Evolutionary conservation across 2,888 invertebrate species (phyloP).

Genomic region (Ecliptopera silaceata): DNA sequence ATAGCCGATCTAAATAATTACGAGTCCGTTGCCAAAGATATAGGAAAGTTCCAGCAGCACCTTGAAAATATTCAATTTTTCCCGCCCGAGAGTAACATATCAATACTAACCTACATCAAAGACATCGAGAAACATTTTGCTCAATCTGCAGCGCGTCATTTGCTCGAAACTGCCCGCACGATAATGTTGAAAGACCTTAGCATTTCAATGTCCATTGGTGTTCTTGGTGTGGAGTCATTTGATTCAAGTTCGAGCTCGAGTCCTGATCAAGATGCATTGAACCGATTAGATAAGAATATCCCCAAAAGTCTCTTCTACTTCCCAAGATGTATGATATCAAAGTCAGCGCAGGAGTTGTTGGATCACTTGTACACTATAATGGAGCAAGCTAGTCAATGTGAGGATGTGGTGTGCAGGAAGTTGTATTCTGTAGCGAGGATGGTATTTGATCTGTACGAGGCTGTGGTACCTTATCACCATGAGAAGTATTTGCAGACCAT

Average conservation of each 20-base stretch:
- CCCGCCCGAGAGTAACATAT: conserved; percentile 70
- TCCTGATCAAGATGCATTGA: conserved; percentile 61
- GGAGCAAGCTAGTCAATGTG: conserved; percentile 85
- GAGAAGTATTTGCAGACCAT: conserved; percentile 90
- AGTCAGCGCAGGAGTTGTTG: conserved; percentile 85
- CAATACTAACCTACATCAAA: conserved; percentile 86
- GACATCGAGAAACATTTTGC: conserved; percentile 90
- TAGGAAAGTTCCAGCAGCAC: conserved; percentile 85
- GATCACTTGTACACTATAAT: conserved; percentile 85
- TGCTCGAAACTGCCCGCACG: conserved; percentile 85
- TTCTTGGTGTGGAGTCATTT: conserved; percentile 77
- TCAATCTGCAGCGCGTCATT: conserved; percentile 88
- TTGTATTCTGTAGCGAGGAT: conserved; percentile 87
- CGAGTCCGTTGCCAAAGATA: conserved; percentile 84
- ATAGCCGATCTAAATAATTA: conserved; percentile 87
- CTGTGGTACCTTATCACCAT: conserved; percentile 91
- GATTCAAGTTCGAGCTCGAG: conserved; percentile 29
- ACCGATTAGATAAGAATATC: conserved; percentile 67
- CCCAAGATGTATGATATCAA: conserved; percentile 83
- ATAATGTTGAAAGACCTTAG: conserved; percentile 93
- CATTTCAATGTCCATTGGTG: conserved; percentile 84
- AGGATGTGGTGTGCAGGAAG: conserved; percentile 84
- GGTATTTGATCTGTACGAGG: conserved; percentile 90
- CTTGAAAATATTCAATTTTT: conserved; percentile 85
- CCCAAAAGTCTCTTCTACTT: conserved; percentile 76